Conservation (phyloP, 1,140 invertebrate species). For the Bombus huntii region DNA sequence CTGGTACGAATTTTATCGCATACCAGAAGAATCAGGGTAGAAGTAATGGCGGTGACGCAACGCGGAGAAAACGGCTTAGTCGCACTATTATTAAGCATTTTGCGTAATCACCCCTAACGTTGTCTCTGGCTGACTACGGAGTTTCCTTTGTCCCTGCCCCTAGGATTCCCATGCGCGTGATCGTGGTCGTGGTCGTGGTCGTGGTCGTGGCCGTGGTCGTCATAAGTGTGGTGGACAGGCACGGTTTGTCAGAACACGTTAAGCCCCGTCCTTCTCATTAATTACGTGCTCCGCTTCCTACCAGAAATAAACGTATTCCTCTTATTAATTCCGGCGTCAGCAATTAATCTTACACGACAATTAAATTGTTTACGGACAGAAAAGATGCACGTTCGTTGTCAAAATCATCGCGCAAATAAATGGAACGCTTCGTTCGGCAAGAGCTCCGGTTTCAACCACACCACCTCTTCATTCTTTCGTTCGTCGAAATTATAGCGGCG, state of each 20-base stretch:
- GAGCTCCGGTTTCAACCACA: constrained; percentile 44
- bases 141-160: constrained; percentile 57
- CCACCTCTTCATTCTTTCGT: constrained; percentile 21
- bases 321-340: constrained; percentile 65
- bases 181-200: constrained; percentile 7
- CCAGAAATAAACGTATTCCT: constrained; percentile 70
- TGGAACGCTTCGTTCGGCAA: constrained; percentile 29
- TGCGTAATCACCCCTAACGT: constrained; percentile 63
- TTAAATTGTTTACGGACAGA: constrained; percentile 68
- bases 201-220: constrained; percentile 16
- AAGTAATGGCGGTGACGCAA: constrained; percentile 49
- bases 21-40: constrained; percentile 12
- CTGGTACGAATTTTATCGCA: constrained; percentile 39
- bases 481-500: constrained; percentile 44
- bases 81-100: constrained; percentile 67
- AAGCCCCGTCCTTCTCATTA: constrained; percentile 66
- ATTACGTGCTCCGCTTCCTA: constrained; percentile 59
- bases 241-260: constrained; percentile 65
- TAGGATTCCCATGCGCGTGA: constrained; percentile 29
- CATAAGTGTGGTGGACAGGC: constrained; percentile 61
- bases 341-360: constrained; percentile 68
- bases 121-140: constrained; percentile 52
- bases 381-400: constrained; percentile 49
- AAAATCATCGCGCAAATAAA: constrained; percentile 51
- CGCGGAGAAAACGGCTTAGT: not conserved